Conservation (phyloP, 2,113 vertebrate species). For the Sylvia atricapilla region DNA sequence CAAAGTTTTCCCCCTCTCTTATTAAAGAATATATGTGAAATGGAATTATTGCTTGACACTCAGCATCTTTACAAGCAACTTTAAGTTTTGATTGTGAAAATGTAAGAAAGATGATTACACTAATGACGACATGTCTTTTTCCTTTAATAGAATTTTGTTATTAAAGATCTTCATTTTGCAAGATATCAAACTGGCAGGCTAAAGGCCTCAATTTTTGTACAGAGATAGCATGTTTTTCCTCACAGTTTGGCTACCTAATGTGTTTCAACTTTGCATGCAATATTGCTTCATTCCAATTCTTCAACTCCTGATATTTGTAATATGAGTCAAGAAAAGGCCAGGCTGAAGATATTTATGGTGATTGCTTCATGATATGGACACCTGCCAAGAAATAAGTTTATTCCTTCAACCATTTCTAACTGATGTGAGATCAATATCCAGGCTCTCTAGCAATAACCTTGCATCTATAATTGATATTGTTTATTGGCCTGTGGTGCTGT, state of each 20-base stretch:
- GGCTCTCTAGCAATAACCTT: slow-evolving; percentile 55
- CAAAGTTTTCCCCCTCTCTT: neutral
- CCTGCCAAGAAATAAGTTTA: slow-evolving; percentile 54
- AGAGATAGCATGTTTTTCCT: neutral
- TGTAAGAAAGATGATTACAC: neutral
- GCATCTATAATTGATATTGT: slow-evolving; percentile 64
- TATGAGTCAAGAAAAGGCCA: slow-evolving; percentile 33
- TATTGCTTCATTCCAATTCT: neutral
- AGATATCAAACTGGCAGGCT: neutral
- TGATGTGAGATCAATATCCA: slow-evolving; percentile 48
- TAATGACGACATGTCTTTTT: neutral
- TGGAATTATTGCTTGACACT: slow-evolving; percentile 33
- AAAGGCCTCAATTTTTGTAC: neutral
- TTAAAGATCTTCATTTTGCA: neutral
- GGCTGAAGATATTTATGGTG: slow-evolving; percentile 35
- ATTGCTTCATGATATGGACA: slow-evolving; percentile 58
- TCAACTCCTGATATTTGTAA: neutral
- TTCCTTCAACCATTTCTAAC: slow-evolving; percentile 51
- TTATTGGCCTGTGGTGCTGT: slow-evolving; percentile 7
- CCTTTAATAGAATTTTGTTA: neutral
- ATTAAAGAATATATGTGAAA: slow-evolving; percentile 51
- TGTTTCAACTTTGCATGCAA: neutral
- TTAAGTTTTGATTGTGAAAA: neutral
- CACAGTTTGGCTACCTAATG: neutral
- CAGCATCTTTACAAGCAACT: slow-evolving; percentile 31